A percentile compares a stretch with the other conserved stretches of the same genome.
phyloP scores from a whole-genome alignment of 1,140 invertebrate genomes.

The Pectinophora gossypiella region DNA sequence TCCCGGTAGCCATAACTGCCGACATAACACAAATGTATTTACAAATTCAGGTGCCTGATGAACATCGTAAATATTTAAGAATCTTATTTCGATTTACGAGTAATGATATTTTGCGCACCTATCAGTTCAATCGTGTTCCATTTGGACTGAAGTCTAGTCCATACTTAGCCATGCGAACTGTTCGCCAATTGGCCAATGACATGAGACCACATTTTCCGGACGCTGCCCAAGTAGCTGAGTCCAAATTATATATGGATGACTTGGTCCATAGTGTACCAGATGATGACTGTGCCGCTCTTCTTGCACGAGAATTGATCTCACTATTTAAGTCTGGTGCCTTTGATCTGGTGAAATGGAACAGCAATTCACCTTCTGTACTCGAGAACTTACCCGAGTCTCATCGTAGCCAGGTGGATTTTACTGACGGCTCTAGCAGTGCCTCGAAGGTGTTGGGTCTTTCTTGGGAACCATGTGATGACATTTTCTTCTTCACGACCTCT shows the following conservation, averaged over 20 bases:
- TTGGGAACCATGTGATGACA: constrained; percentile 11
- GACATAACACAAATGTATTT: constrained; percentile 46
- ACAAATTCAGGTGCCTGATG: constrained; percentile 23
- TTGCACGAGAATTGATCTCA: background rate
- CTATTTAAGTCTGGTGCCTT: constrained; percentile 11
- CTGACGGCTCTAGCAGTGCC: background rate
- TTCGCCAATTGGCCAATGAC: constrained; percentile 33
- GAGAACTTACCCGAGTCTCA: background rate
- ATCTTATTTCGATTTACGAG: constrained; percentile 35
- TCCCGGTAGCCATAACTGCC: constrained; percentile 21
- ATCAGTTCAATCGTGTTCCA: constrained; percentile 35
- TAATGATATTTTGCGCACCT: constrained; percentile 16
- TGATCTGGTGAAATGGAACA: constrained; percentile 9
- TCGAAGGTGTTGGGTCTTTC: constrained; percentile 8
- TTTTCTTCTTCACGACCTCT: background rate
- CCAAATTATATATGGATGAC: constrained; percentile 13
- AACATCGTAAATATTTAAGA: constrained; percentile 1
- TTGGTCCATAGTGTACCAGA: background rate
- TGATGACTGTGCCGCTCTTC: background rate
- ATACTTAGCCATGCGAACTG: constrained; percentile 32
- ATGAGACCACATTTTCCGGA: constrained; percentile 8
- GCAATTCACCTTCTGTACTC: constrained; percentile 1
- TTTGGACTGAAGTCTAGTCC: constrained; percentile 45
- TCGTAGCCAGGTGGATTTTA: background rate
- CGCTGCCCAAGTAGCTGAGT: background rate